A percentile compares a stretch with the other conserved stretches of the same genome.
These are phyloP conservation scores for Steatornis caripensis DNA, from an alignment of 2,113 vertebrate genomes.

Conservation along the genomic window DNA sequence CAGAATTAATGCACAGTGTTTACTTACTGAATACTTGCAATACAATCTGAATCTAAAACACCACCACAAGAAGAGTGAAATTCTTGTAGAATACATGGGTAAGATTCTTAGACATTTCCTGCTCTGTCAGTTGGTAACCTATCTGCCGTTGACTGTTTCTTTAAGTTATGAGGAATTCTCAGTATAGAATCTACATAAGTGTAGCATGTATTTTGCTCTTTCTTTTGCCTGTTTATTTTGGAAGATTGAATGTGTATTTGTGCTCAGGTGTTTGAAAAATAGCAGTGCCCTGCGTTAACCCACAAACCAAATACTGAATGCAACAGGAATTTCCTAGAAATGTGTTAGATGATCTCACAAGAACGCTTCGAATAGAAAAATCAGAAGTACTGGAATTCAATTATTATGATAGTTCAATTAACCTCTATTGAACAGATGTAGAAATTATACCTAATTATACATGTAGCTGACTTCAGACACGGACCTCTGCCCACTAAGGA, in stretches of 20 bases:
- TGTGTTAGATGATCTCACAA: conserved; percentile 6
- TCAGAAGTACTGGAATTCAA: conserved; percentile 36
- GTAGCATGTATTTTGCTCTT: not conserved
- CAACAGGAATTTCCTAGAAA: conserved; percentile 14
- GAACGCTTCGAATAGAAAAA: conserved; percentile 29
- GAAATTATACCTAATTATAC: conserved; percentile 59
- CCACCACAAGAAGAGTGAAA: not conserved
- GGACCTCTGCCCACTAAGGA: conserved; percentile 35
- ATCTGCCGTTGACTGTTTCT: not conserved
- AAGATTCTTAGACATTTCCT: not conserved
- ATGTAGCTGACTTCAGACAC: conserved; percentile 50
- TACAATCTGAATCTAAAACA: not conserved
- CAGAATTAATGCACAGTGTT: not conserved
- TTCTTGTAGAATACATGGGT: not conserved
- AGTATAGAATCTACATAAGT: not conserved
- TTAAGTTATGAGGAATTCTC: not conserved
- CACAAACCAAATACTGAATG: not conserved
- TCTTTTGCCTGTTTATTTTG: not conserved
- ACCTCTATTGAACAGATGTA: conserved; percentile 49
- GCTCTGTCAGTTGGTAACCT: not conserved
- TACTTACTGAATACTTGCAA: not conserved
- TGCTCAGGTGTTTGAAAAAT: not conserved
- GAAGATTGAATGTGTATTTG: not conserved
- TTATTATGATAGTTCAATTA: conserved; percentile 63
- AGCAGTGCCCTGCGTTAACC: not conserved